These are phyloP conservation scores for Matsumyia berberina DNA, from an alignment of 2,888 invertebrate genomes.

Conservation along the genomic window DNA sequence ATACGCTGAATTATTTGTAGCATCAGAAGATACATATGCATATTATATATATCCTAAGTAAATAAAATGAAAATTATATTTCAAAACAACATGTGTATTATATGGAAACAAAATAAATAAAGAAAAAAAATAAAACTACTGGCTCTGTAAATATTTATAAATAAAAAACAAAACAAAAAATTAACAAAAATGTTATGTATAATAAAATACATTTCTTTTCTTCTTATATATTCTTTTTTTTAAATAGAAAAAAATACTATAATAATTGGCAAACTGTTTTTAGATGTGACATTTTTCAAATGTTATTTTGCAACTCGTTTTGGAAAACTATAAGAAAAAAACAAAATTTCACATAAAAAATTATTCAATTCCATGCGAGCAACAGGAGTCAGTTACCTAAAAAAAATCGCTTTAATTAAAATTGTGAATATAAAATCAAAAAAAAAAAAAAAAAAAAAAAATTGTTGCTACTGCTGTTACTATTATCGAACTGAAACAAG, in stretches of 20 bases:
- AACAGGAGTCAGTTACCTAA: constrained; percentile 84
- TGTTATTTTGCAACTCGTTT: constrained; percentile 68
- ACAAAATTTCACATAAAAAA: constrained; percentile 27
- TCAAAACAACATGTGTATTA: constrained; percentile 78
- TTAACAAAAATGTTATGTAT: constrained; percentile 60
- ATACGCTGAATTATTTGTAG: constrained; percentile 69
- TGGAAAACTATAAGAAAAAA: constrained; percentile 26
- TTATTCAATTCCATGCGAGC: constrained; percentile 67
- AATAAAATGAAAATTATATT: constrained; percentile 59
- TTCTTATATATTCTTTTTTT: constrained; percentile 45
- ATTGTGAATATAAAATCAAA: constrained; percentile 72
- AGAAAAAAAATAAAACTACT: constrained; percentile 76
- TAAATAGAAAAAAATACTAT: constrained; percentile 54
- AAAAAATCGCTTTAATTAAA: constrained; percentile 74
- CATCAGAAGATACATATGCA: constrained; percentile 68
- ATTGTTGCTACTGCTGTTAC: constrained; percentile 74
- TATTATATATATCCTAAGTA: constrained; percentile 55
- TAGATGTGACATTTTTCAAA: constrained; percentile 66
- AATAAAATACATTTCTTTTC: constrained; percentile 30
- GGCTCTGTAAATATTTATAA: constrained; percentile 73
- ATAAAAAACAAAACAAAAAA: constrained; percentile 69
- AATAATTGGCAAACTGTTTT: constrained; percentile 67
- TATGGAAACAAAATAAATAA: constrained; percentile 75
- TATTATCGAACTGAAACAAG: constrained; percentile 74
- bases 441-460: constrained; percentile 31